Evolutionary conservation across 2,113 vertebrate genomes (phyloP).

Genomic region (Clarias gariepinus): DNA sequence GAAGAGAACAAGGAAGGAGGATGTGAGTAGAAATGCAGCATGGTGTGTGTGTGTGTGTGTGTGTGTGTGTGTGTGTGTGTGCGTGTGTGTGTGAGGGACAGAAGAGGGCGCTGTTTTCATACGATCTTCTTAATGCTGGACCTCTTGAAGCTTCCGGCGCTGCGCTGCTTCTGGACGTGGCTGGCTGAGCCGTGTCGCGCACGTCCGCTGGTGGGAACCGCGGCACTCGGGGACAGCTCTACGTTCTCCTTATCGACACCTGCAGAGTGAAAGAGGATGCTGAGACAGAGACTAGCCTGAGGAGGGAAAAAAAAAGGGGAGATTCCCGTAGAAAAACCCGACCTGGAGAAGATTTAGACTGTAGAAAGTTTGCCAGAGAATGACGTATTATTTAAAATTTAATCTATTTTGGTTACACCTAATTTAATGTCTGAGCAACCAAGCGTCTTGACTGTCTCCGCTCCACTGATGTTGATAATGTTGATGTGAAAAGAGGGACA

Average conservation of each 20-base stretch:
- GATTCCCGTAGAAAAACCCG: neutral
- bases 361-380: neutral
- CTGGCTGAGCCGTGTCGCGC: constrained; percentile 96
- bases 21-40: constrained; percentile 17
- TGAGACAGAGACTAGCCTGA: neutral
- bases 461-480: neutral
- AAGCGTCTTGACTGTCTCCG: neutral
- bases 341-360: neutral
- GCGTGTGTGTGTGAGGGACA: neutral
- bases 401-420: neutral
- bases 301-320: neutral
- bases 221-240: constrained; percentile 90
- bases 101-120: constrained; percentile 65
- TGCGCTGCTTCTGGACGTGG: constrained; percentile 98
- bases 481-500: neutral
- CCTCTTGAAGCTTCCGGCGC: constrained; percentile 95
- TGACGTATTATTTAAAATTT: neutral
- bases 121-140: constrained; percentile 98
- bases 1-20: neutral
- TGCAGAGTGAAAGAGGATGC: constrained; percentile 52
- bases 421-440: neutral
- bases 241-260: constrained; percentile 98
- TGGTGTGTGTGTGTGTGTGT: neutral
- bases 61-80: neutral
- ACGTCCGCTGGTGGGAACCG: constrained; percentile 73